Base-by-base conservation (phyloP, 2,888 invertebrate genomes). In the Endomychus coccineus region DNA sequence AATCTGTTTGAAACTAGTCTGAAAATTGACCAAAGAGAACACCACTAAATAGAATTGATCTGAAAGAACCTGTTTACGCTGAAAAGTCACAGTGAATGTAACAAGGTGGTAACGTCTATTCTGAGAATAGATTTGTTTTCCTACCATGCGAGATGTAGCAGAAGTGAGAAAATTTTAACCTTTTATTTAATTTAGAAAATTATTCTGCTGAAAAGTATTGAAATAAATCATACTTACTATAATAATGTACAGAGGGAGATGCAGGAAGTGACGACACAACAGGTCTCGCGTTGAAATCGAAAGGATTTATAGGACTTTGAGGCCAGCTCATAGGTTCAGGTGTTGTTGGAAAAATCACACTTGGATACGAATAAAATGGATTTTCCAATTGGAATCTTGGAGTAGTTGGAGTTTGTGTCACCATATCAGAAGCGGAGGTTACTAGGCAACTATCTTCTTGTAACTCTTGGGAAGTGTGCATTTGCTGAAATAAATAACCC, bases 231-330 rank as follows among this genome's bases (percentile, higher is more conserved):
- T 15, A 25, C 45, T 47, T 48, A 57, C 57, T 55, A 33, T 55
- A 51, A 36, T 36, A 36, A 27, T 36, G 36, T 2, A 55, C 51
- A 36, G 50, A 49, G n/a, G 58, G 56, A 10, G 58, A 56, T 3
- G 51, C 51, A 2, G 59, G 55, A 14, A 56, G 55, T 5, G 58
- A 57, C 1, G 56, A 54, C 2, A 56, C 48, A 50, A 59, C 52
- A 1, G 56, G 56, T 28, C 54, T 54, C 14, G 51, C 38, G 22
- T 46, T 50, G 24, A 36, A 49, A 32, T 47, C 48, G 28, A 40
- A 51, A 19, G 46, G 44, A 9, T 46, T 41, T 3, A 40, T 29
- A 1, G 49, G 47, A 16, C 42, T 45, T 16, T 49, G 48, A 4
- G 54, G 50, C 54, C 54, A 55, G 9, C 38, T 38, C 14, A 30